Base-by-base conservation (phyloP, 2,888 invertebrate species). In the Glyphotaelius pellucidus region DNA sequence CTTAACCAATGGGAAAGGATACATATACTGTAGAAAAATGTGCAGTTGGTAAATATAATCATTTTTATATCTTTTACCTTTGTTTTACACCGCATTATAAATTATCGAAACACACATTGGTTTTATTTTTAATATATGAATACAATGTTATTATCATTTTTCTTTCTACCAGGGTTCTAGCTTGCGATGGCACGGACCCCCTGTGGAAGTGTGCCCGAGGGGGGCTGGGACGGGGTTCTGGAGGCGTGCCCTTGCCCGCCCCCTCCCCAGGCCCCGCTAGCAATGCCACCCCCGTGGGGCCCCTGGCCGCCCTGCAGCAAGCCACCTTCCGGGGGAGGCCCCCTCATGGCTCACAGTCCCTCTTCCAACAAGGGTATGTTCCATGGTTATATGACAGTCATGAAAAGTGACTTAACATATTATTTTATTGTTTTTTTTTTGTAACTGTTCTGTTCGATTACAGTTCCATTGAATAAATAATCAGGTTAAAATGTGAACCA, bases 1-100 rank as follows among this genome's bases (percentile, higher is more conserved):
- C n/a, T 96, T 99, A 79, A 98, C 97, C 67, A 98, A 98, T 94
- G 98, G 98, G 38, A 97, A 98, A 94, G 98, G 98, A 3, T 99
- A 98, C 94, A 97, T 98, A 92, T 99, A 98, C 95, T 97, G 98
- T 94, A 96, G 97, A 93, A 97, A 98, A 94, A 96, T 99, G 94
- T 97, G 97, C 94, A 96, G 97, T 9, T 98, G 98, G 99, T 97
- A 95, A 96, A 95, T 95, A 94, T 32, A 93, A 67, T n/a, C 9
- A 25, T 67, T 67, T 67, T n/a, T 25, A 92, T 86, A 80, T 38
- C 25, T 89, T 89, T 89, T 67, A n/a, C 30, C 47, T 31, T n/a
- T 12, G 19, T 67, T 7, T 25, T 25, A 67, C 25, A 67, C 25
- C 7, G 25, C 11, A 38, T 35, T 30, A 88, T 31, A 88, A 88